Conservation (phyloP, 2,888 invertebrate species). For the Hypsopygia costalis region DNA sequence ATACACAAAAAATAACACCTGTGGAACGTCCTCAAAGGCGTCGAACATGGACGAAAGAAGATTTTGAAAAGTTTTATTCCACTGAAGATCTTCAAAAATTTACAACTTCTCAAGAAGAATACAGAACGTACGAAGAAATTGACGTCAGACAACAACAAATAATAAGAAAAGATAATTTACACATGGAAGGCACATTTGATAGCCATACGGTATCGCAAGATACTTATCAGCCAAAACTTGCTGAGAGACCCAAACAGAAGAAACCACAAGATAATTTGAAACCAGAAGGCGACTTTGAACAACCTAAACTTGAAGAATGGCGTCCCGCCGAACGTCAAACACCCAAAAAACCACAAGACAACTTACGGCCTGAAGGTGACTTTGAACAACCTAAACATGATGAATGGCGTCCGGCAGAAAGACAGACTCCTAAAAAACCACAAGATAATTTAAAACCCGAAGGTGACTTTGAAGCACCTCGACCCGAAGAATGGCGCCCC, state of each 20-base stretch:
- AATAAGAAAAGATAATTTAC: constrained; percentile 70
- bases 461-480: constrained; percentile 64
- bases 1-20: constrained; percentile 77
- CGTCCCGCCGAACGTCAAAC: constrained; percentile 73
- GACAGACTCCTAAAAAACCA: constrained; percentile 40
- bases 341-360: constrained; percentile 80
- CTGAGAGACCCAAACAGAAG: constrained; percentile 70
- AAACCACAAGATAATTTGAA: constrained; percentile 80
- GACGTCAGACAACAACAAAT: constrained; percentile 70
- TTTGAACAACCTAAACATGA: constrained; percentile 69
- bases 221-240: constrained; percentile 50
- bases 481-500: constrained; percentile 55
- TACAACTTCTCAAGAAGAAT: constrained; percentile 86
- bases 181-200: constrained; percentile 74
- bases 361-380: constrained; percentile 79
- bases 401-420: constrained; percentile 62
- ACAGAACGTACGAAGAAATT: constrained; percentile 80
- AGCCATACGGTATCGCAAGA: constrained; percentile 61
- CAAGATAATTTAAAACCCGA: constrained; percentile 79
- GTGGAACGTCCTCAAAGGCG: constrained; percentile 82
- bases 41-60: constrained; percentile 87
- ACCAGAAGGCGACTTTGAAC: constrained; percentile 79
- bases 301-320: constrained; percentile 59
- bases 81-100: constrained; percentile 76
- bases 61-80: constrained; percentile 85